These are phyloP conservation scores for Drosophila nigromelanica DNA, from an alignment of 1,140 invertebrate species.

Conservation along the genomic window DNA sequence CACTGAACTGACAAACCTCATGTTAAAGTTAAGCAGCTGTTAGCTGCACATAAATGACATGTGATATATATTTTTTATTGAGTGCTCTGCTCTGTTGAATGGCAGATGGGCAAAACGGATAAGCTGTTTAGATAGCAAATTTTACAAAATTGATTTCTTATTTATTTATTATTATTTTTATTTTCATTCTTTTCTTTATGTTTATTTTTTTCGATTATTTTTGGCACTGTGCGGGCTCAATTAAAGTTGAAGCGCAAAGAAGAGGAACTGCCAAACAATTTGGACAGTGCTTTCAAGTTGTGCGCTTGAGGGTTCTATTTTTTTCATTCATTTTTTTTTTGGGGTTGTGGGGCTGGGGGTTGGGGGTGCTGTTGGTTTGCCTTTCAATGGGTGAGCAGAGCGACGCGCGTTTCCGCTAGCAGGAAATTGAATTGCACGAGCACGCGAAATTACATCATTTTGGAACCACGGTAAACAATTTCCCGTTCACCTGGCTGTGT, in stretches of 20 bases:
- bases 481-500: conserved; percentile 68
- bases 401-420: conserved; percentile 85
- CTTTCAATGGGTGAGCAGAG: conserved; percentile 70
- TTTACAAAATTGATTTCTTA: conserved; percentile 59
- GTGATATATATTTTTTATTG: conserved; percentile 50
- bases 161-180: conserved; percentile 42
- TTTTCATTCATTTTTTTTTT: background rate
- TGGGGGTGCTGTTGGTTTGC: conserved; percentile 20
- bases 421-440: conserved; percentile 83
- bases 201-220: conserved; percentile 26
- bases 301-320: background rate
- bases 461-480: conserved; percentile 81
- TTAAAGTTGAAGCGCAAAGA: conserved; percentile 44
- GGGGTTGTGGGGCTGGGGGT: conserved; percentile 2
- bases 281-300: conserved; percentile 53
- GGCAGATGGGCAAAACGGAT: conserved; percentile 44
- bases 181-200: background rate
- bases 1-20: background rate
- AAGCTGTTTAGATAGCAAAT: conserved; percentile 60
- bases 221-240: conserved; percentile 44
- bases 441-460: conserved; percentile 83
- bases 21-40: conserved; percentile 6
- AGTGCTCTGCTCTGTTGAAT: conserved; percentile 15
- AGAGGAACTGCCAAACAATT: conserved; percentile 55
- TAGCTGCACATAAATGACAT: conserved; percentile 28